Evolutionary conservation across 2,797 vertebrate genomes (phyloP).

Genomic region (Heterohyrax brucei): DNA sequence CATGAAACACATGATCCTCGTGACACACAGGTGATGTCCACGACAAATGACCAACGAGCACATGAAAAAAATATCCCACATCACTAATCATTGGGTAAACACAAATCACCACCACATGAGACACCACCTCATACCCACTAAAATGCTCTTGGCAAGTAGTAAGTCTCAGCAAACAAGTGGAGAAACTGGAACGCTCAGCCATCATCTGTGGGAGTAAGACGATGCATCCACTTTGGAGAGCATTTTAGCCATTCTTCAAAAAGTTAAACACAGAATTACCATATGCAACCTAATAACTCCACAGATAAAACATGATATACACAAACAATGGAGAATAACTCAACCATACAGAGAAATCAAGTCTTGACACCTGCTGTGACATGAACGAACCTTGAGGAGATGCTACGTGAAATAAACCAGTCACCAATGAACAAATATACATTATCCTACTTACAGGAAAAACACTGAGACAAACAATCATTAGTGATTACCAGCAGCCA

Average conservation of each 20-base stretch:
- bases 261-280: background rate
- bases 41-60: too few relatives aligned
- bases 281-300: background rate
- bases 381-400: background rate
- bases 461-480: too few relatives aligned
- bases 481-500: too few relatives aligned
- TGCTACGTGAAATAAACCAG: background rate
- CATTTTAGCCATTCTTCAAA: background rate
- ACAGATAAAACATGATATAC: too few relatives aligned
- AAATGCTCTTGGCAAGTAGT: background rate
- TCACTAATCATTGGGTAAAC: too few relatives aligned
- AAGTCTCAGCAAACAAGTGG: background rate
- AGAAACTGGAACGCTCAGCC: background rate
- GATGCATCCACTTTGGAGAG: background rate
- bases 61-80: too few relatives aligned
- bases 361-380: background rate
- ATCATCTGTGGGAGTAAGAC: background rate
- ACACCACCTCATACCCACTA: background rate
- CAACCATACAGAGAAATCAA: background rate
- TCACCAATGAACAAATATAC: too few relatives aligned
- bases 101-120: background rate
- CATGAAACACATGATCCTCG: too few relatives aligned
- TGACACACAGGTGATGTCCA: too few relatives aligned
- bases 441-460: too few relatives aligned
- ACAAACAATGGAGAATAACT: background rate